phyloP scores from a whole-genome alignment of 2,113 vertebrate genomes.

The Cheirogaleus medius region DNA sequence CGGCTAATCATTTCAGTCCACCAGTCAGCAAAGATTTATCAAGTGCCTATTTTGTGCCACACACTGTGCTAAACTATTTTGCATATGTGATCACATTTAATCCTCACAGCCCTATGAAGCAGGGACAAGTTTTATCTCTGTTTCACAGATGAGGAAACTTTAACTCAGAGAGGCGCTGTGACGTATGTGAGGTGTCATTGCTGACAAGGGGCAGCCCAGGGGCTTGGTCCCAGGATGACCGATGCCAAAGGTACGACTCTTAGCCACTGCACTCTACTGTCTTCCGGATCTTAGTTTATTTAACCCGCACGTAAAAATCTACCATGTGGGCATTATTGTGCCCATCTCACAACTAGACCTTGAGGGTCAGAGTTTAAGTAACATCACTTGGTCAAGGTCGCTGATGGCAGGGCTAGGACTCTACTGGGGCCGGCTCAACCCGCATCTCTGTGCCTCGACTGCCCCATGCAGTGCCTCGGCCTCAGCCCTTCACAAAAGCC shows the following conservation, averaged over 20 bases:
- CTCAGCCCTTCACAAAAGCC: background rate
- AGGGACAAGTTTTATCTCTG: background rate
- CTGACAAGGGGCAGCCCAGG: background rate
- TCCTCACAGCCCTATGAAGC: background rate
- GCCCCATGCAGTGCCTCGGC: background rate
- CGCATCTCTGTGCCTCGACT: background rate
- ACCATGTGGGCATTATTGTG: too few relatives aligned
- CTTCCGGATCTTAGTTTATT: background rate
- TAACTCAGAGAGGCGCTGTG: background rate
- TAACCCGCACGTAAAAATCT: background rate
- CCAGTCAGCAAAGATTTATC: background rate
- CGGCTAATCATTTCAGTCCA: background rate
- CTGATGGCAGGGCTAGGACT: background rate
- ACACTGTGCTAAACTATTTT: background rate
- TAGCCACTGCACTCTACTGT: rapidly evolving
- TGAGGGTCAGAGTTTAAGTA: background rate
- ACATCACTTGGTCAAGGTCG: background rate
- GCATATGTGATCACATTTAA: background rate
- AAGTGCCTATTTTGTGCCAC: background rate
- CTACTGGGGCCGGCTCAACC: background rate
- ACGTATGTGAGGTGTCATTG: background rate
- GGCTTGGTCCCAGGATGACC: background rate
- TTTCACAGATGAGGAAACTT: background rate
- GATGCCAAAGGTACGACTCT: background rate
- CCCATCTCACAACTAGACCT: background rate